A percentile compares a stretch with the other conserved stretches of the same genome.
Conservation (phyloP, 1,140 invertebrate genomes). For the Drosophila mauritiana region DNA sequence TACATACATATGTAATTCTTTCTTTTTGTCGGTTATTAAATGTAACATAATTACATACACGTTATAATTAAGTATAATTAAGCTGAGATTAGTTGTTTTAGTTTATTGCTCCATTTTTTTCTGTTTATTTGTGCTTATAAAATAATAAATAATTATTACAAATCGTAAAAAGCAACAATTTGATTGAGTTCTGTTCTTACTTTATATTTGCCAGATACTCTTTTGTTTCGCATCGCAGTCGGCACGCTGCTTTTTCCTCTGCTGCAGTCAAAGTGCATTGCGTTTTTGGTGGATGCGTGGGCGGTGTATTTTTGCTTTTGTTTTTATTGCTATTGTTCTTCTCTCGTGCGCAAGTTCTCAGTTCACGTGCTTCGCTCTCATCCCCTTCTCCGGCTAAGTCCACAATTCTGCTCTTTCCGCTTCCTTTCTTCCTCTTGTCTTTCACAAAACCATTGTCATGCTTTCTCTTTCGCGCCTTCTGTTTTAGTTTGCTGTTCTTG, state of each 20-base stretch:
- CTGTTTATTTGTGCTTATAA: too few species aligned
- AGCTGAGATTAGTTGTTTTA: too few species aligned
- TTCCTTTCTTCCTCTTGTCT: conserved; percentile 6
- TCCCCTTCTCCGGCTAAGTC: neutral
- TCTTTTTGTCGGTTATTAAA: too few species aligned
- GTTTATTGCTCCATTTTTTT: too few species aligned
- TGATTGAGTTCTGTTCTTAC: neutral
- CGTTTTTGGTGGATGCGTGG: conserved; percentile 62
- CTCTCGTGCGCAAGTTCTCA: conserved; percentile 69
- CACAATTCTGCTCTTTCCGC: neutral
- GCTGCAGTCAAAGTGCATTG: conserved; percentile 65
- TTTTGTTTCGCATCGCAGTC: conserved; percentile 40
- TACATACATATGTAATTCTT: too few species aligned
- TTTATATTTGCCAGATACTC: neutral
- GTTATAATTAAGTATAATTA: too few species aligned
- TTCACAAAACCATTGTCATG: conserved; percentile 23
- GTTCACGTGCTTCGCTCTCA: conserved; percentile 30
- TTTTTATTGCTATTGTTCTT: conserved; percentile 52
- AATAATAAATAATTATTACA: too few species aligned
- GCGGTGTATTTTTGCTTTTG: conserved; percentile 35
- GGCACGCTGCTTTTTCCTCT: neutral
- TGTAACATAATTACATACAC: too few species aligned
- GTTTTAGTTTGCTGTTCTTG: conserved; percentile 46
- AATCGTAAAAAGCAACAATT: too few species aligned
- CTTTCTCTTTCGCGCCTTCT: conserved; percentile 32